Evolutionary conservation across 92 coral and sea anemone species (phyloP).

Genomic region (Porites lobata): DNA sequence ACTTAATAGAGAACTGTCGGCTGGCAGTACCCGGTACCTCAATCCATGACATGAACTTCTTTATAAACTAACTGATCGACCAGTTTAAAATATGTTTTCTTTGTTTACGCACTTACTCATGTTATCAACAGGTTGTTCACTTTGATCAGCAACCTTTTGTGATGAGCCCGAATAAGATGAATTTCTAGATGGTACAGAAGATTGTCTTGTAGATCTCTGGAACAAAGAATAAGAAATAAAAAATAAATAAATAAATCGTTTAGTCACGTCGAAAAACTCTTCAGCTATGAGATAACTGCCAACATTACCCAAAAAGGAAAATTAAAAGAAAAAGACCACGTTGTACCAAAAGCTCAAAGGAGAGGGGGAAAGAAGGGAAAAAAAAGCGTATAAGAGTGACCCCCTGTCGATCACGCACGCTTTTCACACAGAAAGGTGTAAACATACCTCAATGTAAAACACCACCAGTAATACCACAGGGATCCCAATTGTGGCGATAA

Average conservation of each 20-base stretch:
- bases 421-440: no score
- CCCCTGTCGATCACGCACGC: no score
- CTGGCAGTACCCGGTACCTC: neutral
- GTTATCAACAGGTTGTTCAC: slow-evolving; percentile 23
- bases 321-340: no score
- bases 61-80: neutral
- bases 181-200: slow-evolving; percentile 55
- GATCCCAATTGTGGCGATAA: slow-evolving; percentile 99
- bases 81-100: neutral
- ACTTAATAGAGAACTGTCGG: neutral
- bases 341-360: no score
- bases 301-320: no score
- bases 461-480: slow-evolving; percentile 94
- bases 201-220: slow-evolving; percentile 86
- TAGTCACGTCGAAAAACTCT: no score
- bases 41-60: no score
- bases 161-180: slow-evolving; percentile 59
- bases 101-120: slow-evolving; percentile 1
- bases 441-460: slow-evolving; percentile 90
- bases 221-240: neutral
- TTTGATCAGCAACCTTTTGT: slow-evolving; percentile 35
- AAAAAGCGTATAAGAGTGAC: no score
- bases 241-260: no score
- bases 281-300: no score
- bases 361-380: no score